phyloP scores from a whole-genome alignment of 2,888 invertebrate genomes.

The Melipona bicolor region DNA sequence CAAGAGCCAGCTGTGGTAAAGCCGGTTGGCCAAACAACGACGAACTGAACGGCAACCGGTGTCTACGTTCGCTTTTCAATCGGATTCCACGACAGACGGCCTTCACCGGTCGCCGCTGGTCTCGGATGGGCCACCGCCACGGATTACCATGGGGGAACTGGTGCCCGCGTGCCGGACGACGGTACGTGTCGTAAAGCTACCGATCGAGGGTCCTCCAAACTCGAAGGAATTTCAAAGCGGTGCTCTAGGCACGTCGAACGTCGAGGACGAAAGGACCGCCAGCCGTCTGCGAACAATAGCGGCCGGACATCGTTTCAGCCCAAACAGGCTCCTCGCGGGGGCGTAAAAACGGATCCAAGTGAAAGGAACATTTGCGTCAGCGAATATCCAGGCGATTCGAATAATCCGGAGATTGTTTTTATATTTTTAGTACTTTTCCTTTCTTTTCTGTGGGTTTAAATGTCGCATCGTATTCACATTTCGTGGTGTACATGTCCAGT shows the following conservation, averaged over 20 bases:
- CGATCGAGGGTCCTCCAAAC: slow-evolving; percentile 19
- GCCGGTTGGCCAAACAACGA: slow-evolving; percentile 73
- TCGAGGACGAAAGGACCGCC: not conserved
- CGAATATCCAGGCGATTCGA: slow-evolving; percentile 30
- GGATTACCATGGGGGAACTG: slow-evolving; percentile 47
- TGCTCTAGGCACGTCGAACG: too few species aligned
- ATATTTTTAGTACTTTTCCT: too few species aligned
- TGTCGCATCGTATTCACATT: too few species aligned
- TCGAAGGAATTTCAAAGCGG: slow-evolving; percentile 33
- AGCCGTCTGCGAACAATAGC: slow-evolving; percentile 28
- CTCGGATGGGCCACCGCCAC: slow-evolving; percentile 55
- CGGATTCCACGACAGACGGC: slow-evolving; percentile 76
- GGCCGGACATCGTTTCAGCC: slow-evolving; percentile 1
- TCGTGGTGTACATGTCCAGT: too few species aligned
- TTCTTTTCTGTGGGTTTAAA: too few species aligned
- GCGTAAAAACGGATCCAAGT: slow-evolving; percentile 27
- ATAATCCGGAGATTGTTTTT: not conserved
- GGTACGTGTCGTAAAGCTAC: slow-evolving; percentile 51
- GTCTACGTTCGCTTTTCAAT: slow-evolving; percentile 81
- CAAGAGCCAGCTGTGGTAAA: slow-evolving; percentile 33
- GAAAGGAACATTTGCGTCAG: slow-evolving; percentile 49
- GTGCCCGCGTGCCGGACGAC: slow-evolving; percentile 27
- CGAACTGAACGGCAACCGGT: slow-evolving; percentile 75
- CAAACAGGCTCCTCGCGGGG: not conserved
- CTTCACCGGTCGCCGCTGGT: slow-evolving; percentile 74